These are phyloP conservation scores for Agrotis clavis DNA, from an alignment of 2,888 invertebrate genomes.

Conservation along the genomic window DNA sequence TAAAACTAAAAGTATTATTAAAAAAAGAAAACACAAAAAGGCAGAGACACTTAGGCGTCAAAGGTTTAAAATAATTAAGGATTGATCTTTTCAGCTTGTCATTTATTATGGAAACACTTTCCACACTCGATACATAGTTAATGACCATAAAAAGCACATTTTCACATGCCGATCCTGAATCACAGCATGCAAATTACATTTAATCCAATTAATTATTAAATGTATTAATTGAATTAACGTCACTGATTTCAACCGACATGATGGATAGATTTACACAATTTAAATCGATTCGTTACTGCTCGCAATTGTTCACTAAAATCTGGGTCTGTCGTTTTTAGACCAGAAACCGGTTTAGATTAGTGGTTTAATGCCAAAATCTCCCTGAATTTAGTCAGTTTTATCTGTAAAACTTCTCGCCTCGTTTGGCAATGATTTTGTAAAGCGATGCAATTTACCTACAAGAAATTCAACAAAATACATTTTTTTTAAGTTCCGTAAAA, in stretches of 20 bases:
- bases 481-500: background rate
- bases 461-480: background rate
- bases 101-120: background rate
- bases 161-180: conserved; percentile 21
- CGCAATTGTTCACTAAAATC: conserved; percentile 43
- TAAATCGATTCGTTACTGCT: conserved; percentile 50
- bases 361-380: conserved; percentile 31
- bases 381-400: background rate
- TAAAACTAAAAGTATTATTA: too few relatives aligned
- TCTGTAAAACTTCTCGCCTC: conserved; percentile 8
- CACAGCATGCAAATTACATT: conserved; percentile 27
- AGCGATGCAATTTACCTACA: conserved; percentile 8
- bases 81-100: background rate
- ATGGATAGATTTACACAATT: conserved; percentile 53
- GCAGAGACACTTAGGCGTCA: too few relatives aligned
- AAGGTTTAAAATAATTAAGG: background rate
- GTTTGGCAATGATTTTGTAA: conserved; percentile 24
- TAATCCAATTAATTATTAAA: conserved; percentile 43
- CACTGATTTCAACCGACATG: conserved; percentile 37
- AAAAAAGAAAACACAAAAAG: too few relatives aligned
- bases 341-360: conserved; percentile 23
- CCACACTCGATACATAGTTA: background rate
- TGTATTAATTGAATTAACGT: conserved; percentile 51
- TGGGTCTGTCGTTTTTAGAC: conserved; percentile 37
- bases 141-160: conserved; percentile 23